Evolutionary conservation across 2,797 vertebrate genomes (phyloP).

Genomic region (Phalloptychus januarius): DNA sequence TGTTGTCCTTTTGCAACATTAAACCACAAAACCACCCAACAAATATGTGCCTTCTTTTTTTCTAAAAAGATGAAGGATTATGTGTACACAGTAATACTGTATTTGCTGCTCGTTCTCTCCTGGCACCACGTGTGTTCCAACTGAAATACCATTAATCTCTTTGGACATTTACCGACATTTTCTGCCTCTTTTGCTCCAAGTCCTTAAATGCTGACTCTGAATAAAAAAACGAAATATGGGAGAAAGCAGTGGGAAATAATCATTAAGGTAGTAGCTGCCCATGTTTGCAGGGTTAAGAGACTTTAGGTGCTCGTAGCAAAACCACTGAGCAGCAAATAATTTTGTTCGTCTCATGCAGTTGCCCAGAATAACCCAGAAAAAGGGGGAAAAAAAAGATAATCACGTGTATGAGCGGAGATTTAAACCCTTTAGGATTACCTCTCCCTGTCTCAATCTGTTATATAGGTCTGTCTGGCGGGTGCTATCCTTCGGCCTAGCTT

Average conservation of each 20-base stretch:
- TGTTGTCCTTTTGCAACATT: slow-evolving; percentile 19
- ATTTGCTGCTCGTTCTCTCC: slow-evolving; percentile 8
- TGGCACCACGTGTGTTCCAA: background rate
- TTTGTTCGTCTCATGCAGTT: slow-evolving; percentile 51
- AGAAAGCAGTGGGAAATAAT: slow-evolving; percentile 24
- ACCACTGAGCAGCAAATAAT: slow-evolving; percentile 44
- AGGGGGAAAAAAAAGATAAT: slow-evolving; percentile 56
- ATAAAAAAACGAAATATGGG: slow-evolving; percentile 22
- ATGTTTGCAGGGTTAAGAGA: slow-evolving; percentile 30
- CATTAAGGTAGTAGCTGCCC: slow-evolving; percentile 21
- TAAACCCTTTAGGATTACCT: slow-evolving; percentile 83
- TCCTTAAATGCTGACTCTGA: slow-evolving; percentile 2
- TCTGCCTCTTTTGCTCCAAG: background rate
- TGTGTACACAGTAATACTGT: slow-evolving; percentile 8
- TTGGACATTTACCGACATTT: slow-evolving; percentile 20
- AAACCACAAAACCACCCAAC: slow-evolving; percentile 15
- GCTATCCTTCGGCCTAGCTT: slow-evolving; percentile 46
- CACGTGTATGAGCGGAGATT: slow-evolving; percentile 77
- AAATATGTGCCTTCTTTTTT: slow-evolving; percentile 9
- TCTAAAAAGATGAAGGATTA: slow-evolving; percentile 30
- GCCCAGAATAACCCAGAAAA: slow-evolving; percentile 74
- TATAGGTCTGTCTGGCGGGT: slow-evolving; percentile 78
- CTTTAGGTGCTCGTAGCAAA: slow-evolving; percentile 30
- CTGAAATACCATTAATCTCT: slow-evolving; percentile 24
- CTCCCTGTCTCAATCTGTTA: slow-evolving; percentile 78